Conservation (phyloP, 2,113 vertebrate genomes). For the Platysteira castanea region DNA sequence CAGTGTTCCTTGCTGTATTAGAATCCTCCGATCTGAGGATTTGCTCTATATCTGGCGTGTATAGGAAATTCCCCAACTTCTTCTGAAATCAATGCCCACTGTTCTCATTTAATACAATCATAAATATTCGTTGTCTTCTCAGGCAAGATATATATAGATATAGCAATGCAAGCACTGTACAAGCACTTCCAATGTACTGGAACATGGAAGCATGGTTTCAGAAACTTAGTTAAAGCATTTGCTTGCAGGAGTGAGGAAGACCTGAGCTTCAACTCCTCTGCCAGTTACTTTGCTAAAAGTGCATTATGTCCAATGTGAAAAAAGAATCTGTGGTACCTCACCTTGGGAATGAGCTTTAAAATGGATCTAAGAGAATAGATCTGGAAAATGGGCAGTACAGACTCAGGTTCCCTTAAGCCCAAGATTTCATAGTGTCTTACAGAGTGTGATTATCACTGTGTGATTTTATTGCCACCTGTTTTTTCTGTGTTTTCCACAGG, state of each 20-base stretch:
- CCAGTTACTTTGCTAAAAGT: not conserved
- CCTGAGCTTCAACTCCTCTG: not conserved
- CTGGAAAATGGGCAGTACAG: not conserved
- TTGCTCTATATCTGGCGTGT: not conserved
- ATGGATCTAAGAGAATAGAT: not conserved
- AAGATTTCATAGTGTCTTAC: not conserved
- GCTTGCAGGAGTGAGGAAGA: not conserved
- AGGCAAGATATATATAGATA: not conserved
- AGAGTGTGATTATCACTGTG: not conserved
- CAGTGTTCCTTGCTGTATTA: not conserved
- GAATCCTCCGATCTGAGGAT: not conserved
- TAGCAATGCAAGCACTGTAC: not conserved
- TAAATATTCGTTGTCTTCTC: not conserved
- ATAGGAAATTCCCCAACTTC: not conserved
- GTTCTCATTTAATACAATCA: not conserved
- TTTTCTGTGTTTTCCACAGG: not conserved
- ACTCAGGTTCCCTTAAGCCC: not conserved
- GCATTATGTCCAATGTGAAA: not conserved
- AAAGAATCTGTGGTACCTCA: not conserved
- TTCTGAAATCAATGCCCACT: not conserved
- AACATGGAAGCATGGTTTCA: not conserved
- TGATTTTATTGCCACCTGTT: not conserved
- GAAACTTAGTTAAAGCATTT: not conserved
- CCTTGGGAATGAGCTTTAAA: not conserved
- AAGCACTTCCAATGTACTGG: not conserved